Percentiles rank a stretch among this genome's conserved stretches.
Conservation (phyloP, 2,797 vertebrate species). For the Synanceia verrucosa region DNA sequence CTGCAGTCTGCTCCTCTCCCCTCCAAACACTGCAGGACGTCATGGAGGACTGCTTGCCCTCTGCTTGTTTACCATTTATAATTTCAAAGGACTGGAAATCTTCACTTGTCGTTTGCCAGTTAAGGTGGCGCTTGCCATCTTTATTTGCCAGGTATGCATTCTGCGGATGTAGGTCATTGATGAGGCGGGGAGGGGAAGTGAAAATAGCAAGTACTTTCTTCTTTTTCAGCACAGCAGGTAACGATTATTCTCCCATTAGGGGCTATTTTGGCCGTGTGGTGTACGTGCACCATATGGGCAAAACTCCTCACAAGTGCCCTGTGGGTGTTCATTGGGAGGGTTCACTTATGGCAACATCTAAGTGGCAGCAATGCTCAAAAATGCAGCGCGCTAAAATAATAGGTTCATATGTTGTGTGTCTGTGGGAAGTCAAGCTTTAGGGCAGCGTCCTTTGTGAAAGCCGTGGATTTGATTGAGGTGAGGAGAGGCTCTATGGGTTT, state of each 20-base stretch:
- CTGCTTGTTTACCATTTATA: background rate
- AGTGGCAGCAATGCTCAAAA: slow-evolving; percentile 40
- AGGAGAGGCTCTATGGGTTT: slow-evolving; percentile 46
- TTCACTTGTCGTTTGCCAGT: slow-evolving; percentile 37
- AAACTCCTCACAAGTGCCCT: slow-evolving; percentile 42
- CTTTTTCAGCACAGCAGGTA: slow-evolving; percentile 66
- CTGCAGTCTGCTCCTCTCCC: slow-evolving; percentile 8
- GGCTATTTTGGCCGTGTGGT: slow-evolving; percentile 45
- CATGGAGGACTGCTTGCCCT: slow-evolving; percentile 48
- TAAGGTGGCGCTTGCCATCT: slow-evolving; percentile 47
- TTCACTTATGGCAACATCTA: slow-evolving; percentile 49
- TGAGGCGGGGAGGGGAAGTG: slow-evolving; percentile 35
- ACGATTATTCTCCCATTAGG: slow-evolving; percentile 77
- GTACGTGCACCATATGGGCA: slow-evolving; percentile 45
- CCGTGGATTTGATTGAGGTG: slow-evolving; percentile 68
- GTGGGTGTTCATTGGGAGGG: slow-evolving; percentile 59
- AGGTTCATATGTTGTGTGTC: slow-evolving; percentile 34
- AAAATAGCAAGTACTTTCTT: slow-evolving; percentile 51
- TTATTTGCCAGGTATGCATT: slow-evolving; percentile 62
- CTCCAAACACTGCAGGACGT: slow-evolving; percentile 8
- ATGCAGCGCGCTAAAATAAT: slow-evolving; percentile 50
- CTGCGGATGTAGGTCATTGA: slow-evolving; percentile 30
- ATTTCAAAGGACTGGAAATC: slow-evolving; percentile 47
- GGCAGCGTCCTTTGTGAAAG: slow-evolving; percentile 51
- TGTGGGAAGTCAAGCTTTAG: slow-evolving; percentile 45